phyloP scores from a whole-genome alignment of 2,113 vertebrate species.

The Neodon shergylaensis region DNA sequence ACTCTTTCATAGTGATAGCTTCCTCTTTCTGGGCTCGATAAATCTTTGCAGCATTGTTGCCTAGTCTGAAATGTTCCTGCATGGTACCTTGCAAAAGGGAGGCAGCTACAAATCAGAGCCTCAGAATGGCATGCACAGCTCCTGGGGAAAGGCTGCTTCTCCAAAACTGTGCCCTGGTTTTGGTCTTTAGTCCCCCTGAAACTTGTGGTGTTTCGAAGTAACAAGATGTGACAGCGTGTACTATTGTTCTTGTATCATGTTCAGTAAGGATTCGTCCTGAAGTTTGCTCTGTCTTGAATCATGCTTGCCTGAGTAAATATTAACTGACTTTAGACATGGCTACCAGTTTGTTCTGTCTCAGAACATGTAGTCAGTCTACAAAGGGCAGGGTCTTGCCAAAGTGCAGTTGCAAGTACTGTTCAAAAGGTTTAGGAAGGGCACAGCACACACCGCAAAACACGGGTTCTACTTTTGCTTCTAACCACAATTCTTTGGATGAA shows the following conservation, averaged over 20 bases:
- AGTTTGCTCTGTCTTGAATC: slow-evolving; percentile 38
- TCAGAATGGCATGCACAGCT: neutral
- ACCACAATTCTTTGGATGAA: neutral
- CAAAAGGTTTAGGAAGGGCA: slow-evolving; percentile 4
- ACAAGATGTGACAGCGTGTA: neutral
- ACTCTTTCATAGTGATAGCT: slow-evolving; percentile 23
- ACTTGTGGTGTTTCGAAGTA: neutral
- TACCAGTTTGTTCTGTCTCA: slow-evolving; percentile 25
- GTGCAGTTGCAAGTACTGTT: neutral
- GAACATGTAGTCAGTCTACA: slow-evolving; percentile 54
- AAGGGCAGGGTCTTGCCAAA: slow-evolving; percentile 45
- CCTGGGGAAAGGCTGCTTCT: neutral
- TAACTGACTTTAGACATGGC: neutral
- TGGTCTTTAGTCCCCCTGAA: neutral
- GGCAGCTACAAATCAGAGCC: neutral
- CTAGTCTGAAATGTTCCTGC: neutral
- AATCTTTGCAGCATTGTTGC: neutral
- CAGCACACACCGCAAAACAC: neutral
- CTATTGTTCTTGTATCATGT: neutral
- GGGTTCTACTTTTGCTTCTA: neutral
- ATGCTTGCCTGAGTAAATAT: slow-evolving; percentile 68
- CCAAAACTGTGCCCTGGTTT: neutral
- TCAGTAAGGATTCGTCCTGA: neutral
- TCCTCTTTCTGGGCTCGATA: slow-evolving; percentile 54
- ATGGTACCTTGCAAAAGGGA: neutral